Conservation (phyloP, 2,888 invertebrate genomes). For the Metellina segmentata region DNA sequence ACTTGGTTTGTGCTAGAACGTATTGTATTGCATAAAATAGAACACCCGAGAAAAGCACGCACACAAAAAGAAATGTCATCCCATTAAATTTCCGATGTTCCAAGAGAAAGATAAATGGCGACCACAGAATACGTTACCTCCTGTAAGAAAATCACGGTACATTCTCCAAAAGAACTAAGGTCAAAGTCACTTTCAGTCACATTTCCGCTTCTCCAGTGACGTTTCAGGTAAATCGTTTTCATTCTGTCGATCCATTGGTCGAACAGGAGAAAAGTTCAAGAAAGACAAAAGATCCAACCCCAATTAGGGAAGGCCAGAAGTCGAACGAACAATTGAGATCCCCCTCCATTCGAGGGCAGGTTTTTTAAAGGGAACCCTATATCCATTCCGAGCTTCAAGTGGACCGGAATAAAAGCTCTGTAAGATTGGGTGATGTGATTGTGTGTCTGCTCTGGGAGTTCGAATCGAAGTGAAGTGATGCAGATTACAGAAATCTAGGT, state of each 20-base stretch:
- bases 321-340: conserved; percentile 43
- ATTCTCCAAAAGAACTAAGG: conserved; percentile 33
- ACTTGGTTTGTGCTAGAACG: neutral
- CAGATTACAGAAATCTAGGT: too few species aligned
- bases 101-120: conserved; percentile 3
- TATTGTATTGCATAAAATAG: neutral
- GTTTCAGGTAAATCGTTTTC: conserved; percentile 31
- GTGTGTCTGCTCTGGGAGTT: neutral
- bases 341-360: conserved; percentile 19
- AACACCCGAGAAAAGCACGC: neutral
- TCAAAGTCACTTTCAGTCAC: conserved; percentile 43
- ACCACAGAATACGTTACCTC: conserved; percentile 16
- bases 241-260: conserved; percentile 29
- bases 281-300: conserved; percentile 46
- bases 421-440: conserved; percentile 2
- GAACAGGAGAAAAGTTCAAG: conserved; percentile 1
- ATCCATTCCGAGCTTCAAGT: conserved; percentile 6
- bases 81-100: conserved; percentile 2
- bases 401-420: conserved; percentile 21
- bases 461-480: too few species aligned
- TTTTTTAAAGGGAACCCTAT: conserved; percentile 19
- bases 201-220: conserved; percentile 44
- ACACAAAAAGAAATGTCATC: neutral
- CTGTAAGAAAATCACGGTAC: conserved; percentile 15
- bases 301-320: conserved; percentile 50